phyloP scores from a whole-genome alignment of 2,113 vertebrate species.

The Nothoprocta pentlandii region DNA sequence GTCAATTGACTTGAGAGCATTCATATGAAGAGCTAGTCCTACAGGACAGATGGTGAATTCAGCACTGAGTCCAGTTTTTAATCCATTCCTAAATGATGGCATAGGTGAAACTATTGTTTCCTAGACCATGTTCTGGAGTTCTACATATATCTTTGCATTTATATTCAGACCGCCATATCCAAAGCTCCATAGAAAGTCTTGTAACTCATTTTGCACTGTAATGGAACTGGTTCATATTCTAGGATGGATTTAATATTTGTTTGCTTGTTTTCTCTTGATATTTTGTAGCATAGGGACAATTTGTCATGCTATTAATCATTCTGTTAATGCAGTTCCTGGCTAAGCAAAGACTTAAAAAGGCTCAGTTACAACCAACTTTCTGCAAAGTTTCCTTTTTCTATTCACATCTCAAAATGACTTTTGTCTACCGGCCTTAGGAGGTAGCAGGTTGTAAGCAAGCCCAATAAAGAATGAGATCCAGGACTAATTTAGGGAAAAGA shows the following conservation, averaged over 20 bases:
- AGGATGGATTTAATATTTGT: not conserved
- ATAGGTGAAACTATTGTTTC: not conserved
- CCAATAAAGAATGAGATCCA: not conserved
- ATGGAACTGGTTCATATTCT: not conserved
- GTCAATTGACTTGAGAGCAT: not conserved
- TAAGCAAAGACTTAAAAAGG: not conserved
- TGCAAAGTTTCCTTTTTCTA: fast-evolving
- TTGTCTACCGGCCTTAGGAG: not conserved
- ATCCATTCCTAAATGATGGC: not conserved
- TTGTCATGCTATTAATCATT: not conserved
- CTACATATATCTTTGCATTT: not conserved
- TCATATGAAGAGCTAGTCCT: fast-evolving
- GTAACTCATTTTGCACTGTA: not conserved
- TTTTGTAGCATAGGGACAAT: not conserved
- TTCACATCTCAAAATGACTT: not conserved
- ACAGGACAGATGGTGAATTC: not conserved
- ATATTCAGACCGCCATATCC: too few relatives aligned
- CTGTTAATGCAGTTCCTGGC: not conserved
- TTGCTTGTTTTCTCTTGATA: fast-evolving
- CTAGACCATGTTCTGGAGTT: not conserved
- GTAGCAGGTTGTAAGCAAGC: not conserved
- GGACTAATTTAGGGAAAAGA: not conserved
- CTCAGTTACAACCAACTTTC: fast-evolving
- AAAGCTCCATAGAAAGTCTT: not conserved
- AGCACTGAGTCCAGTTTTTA: not conserved